Evolutionary conservation across 2,888 invertebrate species (phyloP).

Genomic region (Azorinus chamasolen): DNA sequence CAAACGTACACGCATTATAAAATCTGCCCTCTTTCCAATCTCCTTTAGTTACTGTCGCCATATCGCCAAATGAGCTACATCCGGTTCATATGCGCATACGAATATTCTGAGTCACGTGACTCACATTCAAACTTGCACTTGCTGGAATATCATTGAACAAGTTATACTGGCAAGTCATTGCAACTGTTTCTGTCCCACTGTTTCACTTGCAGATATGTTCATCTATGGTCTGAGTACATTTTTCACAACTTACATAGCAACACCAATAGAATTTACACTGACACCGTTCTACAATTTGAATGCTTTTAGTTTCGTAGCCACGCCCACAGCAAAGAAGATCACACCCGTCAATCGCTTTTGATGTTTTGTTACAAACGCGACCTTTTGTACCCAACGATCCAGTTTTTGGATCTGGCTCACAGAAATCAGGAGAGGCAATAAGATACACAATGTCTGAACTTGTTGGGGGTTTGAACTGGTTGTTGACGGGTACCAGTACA

Average conservation of each 20-base stretch:
- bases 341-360: conserved; percentile 95
- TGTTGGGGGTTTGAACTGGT: conserved; percentile 92
- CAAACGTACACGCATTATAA: too few species aligned
- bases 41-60: too few species aligned
- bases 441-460: conserved; percentile 97
- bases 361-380: conserved; percentile 89
- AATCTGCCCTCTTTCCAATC: too few species aligned
- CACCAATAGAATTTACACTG: conserved; percentile 99
- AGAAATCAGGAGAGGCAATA: conserved; percentile 98
- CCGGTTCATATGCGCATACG: too few species aligned
- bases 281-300: conserved; percentile 92
- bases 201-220: conserved; percentile 91
- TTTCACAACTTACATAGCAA: conserved; percentile 96
- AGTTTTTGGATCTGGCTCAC: conserved; percentile 88
- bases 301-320: conserved; percentile 94
- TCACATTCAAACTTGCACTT: too few species aligned
- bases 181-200: neutral
- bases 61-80: too few species aligned
- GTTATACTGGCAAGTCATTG: too few species aligned
- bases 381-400: conserved; percentile 90
- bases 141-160: too few species aligned
- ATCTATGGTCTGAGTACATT: conserved; percentile 92
- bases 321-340: conserved; percentile 96
- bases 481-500: conserved; percentile 81
- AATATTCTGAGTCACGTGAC: too few species aligned